Evolutionary conservation across 2,113 vertebrate species (phyloP).

Genomic region (Speoplatyrhinus poulsoni): DNA sequence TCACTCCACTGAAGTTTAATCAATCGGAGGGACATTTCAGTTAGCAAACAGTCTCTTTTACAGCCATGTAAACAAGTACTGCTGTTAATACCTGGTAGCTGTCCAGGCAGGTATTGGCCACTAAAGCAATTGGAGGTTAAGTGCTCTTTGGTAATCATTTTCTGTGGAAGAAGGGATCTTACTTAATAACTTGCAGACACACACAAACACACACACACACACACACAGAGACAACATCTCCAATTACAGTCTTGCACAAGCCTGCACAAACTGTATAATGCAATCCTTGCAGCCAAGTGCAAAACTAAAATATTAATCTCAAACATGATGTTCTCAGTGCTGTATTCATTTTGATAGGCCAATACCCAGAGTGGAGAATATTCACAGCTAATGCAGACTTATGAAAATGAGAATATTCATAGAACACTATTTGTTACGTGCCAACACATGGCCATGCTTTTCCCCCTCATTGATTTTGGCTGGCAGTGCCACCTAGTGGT

Average conservation of each 20-base stretch:
- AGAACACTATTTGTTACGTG: conserved; percentile 31
- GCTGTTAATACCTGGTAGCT: too few species aligned
- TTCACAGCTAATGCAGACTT: conserved; percentile 30
- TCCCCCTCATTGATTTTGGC: conserved; percentile 67
- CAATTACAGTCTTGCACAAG: conserved; percentile 31
- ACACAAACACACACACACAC: conserved; percentile 11
- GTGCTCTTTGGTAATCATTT: too few species aligned
- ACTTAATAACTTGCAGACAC: too few species aligned
- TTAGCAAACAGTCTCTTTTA: too few species aligned
- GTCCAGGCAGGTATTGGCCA: too few species aligned
- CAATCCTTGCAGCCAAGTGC: conserved; percentile 23
- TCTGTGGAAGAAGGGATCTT: too few species aligned
- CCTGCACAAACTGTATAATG: conserved; percentile 31
- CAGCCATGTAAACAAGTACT: too few species aligned
- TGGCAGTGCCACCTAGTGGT: conserved; percentile 79
- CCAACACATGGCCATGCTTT: conserved; percentile 21
- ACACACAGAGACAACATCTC: conserved; percentile 18
- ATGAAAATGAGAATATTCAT: conserved; percentile 42
- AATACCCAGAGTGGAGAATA: conserved; percentile 48
- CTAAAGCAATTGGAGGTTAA: too few species aligned
- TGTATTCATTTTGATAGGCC: conserved; percentile 59
- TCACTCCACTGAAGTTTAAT: too few species aligned
- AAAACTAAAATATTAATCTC: conserved; percentile 54
- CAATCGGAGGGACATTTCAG: too few species aligned
- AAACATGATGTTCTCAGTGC: conserved; percentile 50